Conservation (phyloP, 2,113 vertebrate species). For the Benitochromis conjunctus region DNA sequence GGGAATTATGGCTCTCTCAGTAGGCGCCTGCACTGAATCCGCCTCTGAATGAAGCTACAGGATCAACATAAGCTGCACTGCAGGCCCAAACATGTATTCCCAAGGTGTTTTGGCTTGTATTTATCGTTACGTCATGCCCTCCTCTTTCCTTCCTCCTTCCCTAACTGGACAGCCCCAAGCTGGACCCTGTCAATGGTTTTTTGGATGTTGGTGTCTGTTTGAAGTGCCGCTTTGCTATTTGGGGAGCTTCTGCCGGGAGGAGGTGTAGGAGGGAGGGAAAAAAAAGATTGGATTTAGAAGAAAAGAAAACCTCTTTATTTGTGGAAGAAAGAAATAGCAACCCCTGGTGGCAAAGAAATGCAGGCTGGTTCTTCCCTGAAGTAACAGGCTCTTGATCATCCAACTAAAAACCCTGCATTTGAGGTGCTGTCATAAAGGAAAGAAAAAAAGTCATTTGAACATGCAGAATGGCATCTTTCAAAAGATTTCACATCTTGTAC, state of each 20-base stretch:
- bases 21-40: not conserved
- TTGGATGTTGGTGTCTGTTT: constrained; percentile 46
- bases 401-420: not conserved
- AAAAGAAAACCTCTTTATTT: constrained; percentile 33
- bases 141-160: not conserved
- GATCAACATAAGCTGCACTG: constrained; percentile 56
- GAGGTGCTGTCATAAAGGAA: not conserved
- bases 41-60: constrained; percentile 38
- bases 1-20: constrained; percentile 31
- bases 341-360: constrained; percentile 44
- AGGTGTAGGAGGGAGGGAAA: constrained; percentile 1
- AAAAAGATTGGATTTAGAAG: constrained; percentile 36
- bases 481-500: not conserved
- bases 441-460: not conserved
- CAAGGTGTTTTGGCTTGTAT: constrained; percentile 17
- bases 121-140: constrained; percentile 21
- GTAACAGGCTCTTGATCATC: constrained; percentile 20
- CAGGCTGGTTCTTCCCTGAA: constrained; percentile 1
- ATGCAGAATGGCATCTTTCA: not conserved
- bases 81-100: constrained; percentile 40
- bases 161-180: constrained; percentile 26
- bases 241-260: constrained; percentile 24
- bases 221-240: constrained; percentile 54
- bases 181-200: constrained; percentile 20
- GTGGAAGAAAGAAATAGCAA: constrained; percentile 45